Evolutionary conservation across 2,797 vertebrate species (phyloP).

Genomic region (Sebastes itinus): DNA sequence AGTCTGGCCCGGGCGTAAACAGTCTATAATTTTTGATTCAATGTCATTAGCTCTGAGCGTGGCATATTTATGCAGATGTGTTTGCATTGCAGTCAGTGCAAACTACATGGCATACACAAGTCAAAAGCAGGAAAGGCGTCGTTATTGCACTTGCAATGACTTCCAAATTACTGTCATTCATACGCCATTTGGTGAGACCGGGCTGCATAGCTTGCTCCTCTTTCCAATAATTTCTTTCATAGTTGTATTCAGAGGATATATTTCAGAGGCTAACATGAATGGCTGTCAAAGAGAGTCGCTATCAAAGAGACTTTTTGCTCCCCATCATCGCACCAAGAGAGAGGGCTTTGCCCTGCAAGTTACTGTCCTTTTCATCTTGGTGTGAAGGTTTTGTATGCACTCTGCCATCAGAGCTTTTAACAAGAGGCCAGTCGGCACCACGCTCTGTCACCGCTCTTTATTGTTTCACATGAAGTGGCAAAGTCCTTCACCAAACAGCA

Average conservation of each 20-base stretch:
- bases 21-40: too few species aligned
- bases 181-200: too few species aligned
- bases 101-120: too few species aligned
- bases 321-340: constrained; percentile 25
- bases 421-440: constrained; percentile 43
- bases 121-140: too few species aligned
- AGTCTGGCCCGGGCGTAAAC: too few species aligned
- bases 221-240: background rate
- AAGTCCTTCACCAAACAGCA: constrained; percentile 70
- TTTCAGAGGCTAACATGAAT: constrained; percentile 4
- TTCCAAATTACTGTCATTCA: too few species aligned
- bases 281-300: constrained; percentile 9
- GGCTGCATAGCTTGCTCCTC: background rate
- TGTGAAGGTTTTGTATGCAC: constrained; percentile 44
- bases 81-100: too few species aligned
- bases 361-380: constrained; percentile 52
- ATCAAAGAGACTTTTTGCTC: constrained; percentile 38
- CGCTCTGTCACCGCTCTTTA: constrained; percentile 58
- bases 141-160: too few species aligned
- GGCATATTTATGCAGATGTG: too few species aligned
- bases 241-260: constrained; percentile 2
- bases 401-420: constrained; percentile 53
- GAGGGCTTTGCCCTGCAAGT: constrained; percentile 35
- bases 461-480: constrained; percentile 67
- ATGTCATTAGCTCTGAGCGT: too few species aligned